Conservation (phyloP, 2,113 vertebrate genomes). For the Regulus satrapa region DNA sequence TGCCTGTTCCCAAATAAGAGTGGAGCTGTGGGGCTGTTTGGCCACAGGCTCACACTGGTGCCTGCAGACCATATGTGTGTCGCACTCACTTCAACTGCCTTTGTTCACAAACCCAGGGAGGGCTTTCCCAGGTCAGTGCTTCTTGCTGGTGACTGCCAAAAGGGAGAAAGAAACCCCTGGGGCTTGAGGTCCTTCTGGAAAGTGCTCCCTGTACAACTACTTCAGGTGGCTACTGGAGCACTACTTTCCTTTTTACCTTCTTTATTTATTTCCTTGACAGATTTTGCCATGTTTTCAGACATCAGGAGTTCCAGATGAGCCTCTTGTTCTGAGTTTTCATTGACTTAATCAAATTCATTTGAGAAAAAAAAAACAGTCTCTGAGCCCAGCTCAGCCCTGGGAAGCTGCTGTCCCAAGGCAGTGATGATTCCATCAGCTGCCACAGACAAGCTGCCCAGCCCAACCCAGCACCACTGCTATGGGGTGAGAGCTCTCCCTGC, state of each 20-base stretch:
- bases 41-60: fast-evolving
- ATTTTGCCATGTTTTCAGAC: background rate
- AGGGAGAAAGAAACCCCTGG: background rate
- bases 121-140: background rate
- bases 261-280: background rate
- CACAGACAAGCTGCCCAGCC: background rate
- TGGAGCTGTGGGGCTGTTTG: background rate
- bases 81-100: fast-evolving
- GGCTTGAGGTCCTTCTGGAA: background rate
- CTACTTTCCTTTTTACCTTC: background rate
- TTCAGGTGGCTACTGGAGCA: background rate
- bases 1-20: fast-evolving
- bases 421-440: background rate
- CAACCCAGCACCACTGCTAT: too few relatives aligned
- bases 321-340: background rate
- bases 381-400: background rate
- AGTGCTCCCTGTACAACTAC: background rate
- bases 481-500: background rate
- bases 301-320: background rate
- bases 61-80: background rate
- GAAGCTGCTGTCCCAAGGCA: background rate
- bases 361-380: background rate
- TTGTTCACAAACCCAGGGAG: background rate
- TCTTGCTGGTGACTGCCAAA: background rate
- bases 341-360: background rate